Conservation (phyloP, 2,888 invertebrate genomes). For the Tenthredo notha region DNA sequence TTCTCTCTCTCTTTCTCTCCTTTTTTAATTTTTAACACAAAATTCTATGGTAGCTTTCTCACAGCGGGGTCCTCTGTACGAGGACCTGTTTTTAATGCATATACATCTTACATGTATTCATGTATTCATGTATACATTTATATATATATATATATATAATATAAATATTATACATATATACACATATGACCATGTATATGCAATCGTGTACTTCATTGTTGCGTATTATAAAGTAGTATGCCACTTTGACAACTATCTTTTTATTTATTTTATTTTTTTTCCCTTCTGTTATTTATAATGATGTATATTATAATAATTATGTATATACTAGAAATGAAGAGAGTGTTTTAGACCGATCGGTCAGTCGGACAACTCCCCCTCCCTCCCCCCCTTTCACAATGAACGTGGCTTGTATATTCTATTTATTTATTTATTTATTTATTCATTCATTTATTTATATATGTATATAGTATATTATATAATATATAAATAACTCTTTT, state of each 20-base stretch:
- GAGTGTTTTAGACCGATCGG: background rate
- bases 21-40: conserved; percentile 20
- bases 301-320: background rate
- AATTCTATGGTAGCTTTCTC: conserved; percentile 30
- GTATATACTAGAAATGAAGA: background rate
- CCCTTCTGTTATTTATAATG: background rate
- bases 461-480: background rate
- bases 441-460: background rate
- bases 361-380: background rate
- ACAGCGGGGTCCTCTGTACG: background rate
- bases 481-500: background rate
- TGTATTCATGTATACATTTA: background rate
- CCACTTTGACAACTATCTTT: background rate
- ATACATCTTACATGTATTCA: background rate
- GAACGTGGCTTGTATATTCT: background rate
- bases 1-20: too few species aligned
- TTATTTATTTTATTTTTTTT: background rate
- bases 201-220: background rate
- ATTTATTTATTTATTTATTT: background rate
- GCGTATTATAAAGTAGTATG: background rate
- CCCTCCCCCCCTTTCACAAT: background rate
- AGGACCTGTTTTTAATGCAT: background rate
- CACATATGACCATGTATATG: background rate
- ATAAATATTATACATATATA: background rate
- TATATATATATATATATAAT: too few species aligned